Conservation (phyloP, 1,140 invertebrate species). For the Lithobius niger region DNA sequence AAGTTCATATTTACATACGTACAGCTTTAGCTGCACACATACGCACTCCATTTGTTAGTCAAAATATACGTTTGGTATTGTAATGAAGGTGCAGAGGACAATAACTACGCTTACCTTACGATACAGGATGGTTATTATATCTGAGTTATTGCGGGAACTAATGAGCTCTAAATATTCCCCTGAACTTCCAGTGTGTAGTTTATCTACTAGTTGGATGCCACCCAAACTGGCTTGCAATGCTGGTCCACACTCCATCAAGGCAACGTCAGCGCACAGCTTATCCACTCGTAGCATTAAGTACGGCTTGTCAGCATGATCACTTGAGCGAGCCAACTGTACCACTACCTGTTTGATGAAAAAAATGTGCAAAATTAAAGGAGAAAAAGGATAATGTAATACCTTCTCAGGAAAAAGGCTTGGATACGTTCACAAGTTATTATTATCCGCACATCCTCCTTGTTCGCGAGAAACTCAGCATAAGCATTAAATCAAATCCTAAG, state of each 20-base stretch:
- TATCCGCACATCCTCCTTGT: no score
- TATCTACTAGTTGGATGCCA: conserved; percentile 58
- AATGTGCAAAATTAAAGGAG: no score
- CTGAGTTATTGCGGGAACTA: conserved; percentile 41
- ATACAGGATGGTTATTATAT: conserved; percentile 57
- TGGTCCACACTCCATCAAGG: conserved; percentile 62
- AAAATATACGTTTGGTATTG: no score
- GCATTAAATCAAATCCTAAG: no score
- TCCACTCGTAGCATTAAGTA: conserved; percentile 60
- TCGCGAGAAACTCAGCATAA: no score
- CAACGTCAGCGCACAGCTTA: conserved; percentile 53
- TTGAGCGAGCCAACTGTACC: conserved; percentile 42
- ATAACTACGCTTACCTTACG: conserved; percentile 45
- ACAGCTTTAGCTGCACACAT: no score
- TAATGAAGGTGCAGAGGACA: no score
- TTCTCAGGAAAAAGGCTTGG: no score
- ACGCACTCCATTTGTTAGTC: no score
- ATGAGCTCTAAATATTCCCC: conserved; percentile 65
- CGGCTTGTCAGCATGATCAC: conserved; percentile 49
- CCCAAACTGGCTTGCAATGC: conserved; percentile 58
- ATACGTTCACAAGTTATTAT: no score
- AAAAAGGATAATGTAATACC: no score
- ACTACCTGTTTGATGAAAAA: conserved; percentile 26
- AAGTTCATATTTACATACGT: no score
- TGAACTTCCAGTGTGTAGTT: conserved; percentile 54